Conservation (phyloP, 2,797 vertebrate genomes). For the Carcharodon carcharias region DNA sequence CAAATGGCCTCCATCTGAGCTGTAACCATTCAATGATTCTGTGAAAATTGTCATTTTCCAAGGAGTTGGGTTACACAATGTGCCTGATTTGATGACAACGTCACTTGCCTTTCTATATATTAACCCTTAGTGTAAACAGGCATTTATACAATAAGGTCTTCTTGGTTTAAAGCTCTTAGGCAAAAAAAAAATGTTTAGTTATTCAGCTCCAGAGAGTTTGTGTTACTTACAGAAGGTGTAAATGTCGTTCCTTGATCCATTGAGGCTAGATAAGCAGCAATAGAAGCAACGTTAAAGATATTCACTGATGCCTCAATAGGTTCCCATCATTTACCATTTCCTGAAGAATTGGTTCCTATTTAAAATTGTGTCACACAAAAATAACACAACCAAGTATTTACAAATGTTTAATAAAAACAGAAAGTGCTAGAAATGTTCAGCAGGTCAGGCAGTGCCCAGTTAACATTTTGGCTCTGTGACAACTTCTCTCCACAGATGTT, state of each 20-base stretch:
- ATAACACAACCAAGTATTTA: too few relatives aligned
- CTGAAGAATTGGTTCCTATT: too few relatives aligned
- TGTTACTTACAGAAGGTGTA: not conserved
- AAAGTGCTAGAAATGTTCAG: too few relatives aligned
- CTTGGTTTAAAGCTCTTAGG: not conserved
- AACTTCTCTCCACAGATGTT: too few relatives aligned
- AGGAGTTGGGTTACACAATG: not conserved
- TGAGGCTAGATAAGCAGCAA: too few relatives aligned
- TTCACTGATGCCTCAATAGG: not conserved
- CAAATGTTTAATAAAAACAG: too few relatives aligned
- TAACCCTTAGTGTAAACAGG: not conserved
- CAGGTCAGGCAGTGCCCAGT: too few relatives aligned
- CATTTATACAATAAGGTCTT: not conserved
- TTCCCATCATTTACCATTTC: not conserved
- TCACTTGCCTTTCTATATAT: not conserved
- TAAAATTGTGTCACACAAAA: too few relatives aligned
- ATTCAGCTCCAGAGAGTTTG: not conserved
- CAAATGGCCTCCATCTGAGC: too few relatives aligned
- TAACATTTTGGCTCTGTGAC: too few relatives aligned
- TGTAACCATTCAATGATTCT: too few relatives aligned
- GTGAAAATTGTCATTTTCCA: not conserved
- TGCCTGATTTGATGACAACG: not conserved
- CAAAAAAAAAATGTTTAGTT: not conserved
- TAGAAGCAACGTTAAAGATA: not conserved
- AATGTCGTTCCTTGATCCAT: too few relatives aligned